Evolutionary conservation across 2,888 invertebrate species (phyloP), one percentile per base, ranked within the genome.

Genomic region (Phaedon cochleariae): DNA sequence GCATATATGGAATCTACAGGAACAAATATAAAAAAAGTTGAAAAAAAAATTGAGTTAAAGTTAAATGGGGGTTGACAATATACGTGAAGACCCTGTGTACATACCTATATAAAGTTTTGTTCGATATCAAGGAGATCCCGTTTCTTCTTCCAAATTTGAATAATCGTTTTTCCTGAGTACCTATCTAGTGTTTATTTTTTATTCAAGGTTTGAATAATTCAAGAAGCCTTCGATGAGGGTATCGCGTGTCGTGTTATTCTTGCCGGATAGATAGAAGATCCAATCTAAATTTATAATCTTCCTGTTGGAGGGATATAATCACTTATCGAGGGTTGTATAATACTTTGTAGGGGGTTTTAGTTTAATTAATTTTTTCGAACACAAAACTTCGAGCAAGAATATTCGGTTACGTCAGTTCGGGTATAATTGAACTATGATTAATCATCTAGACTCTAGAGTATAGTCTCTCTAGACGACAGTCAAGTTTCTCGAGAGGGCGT

Each of bases 211-310:
- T 57, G 57, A 57, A 57, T 57, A 57, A 57, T 46, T 57, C 57
- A 57, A 57, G 26, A 57, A 29, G 18, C 37, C 15, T 57, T 21
- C 18, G 29, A 22, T 29, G 29, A 57, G 29, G 57, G 26, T 22
- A 57, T 57, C 57, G 57, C 57, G 18, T 57, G 57, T 57, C 17
- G 57, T 45, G 57, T 57, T 57, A 54, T 54, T 54, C 37, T 34
- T 54, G 34, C 9, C 54, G 37, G 54, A 54, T 37, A 21, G 57
- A 57, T 26, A 45, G 29, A n/a, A 41, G 18, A 57, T 12, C 26
- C 45, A 45, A 57, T 46, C 45, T 57, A 57, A 57, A 57, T 57
- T 45, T 17, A 46, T 45, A 57, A 57, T 57, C 57, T 26, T 22
- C 20, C 15, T 17, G 55, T 37, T 45, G 26, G 26, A 17, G 21